A percentile compares a stretch with the other conserved stretches of the same genome.
Evolutionary conservation across 2,888 invertebrate species (phyloP).

Genomic region (Hirtodrosophila duncani): DNA sequence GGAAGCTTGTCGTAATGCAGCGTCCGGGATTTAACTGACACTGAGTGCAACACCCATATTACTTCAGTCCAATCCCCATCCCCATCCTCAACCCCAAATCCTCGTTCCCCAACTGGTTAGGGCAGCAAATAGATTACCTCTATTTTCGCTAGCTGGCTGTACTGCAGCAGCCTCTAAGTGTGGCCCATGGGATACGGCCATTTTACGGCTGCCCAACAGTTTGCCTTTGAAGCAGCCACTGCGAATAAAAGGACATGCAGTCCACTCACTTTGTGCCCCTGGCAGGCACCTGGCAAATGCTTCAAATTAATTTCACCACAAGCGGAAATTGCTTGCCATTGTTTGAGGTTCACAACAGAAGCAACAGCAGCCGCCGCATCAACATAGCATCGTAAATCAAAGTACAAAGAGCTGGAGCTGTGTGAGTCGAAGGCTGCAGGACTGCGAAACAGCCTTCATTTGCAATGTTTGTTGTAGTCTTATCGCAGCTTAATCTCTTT

Average conservation of each 20-base stretch:
- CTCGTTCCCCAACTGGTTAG: constrained; percentile 28
- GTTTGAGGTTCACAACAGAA: constrained; percentile 33
- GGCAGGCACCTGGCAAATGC: constrained; percentile 42
- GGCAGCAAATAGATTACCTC: constrained; percentile 63
- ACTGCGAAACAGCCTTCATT: constrained; percentile 14
- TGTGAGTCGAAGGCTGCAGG: neutral
- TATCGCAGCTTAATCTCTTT: constrained; percentile 70
- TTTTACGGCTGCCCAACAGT: constrained; percentile 59
- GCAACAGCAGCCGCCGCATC: too few species aligned
- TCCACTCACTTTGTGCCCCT: constrained; percentile 23
- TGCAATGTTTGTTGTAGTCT: constrained; percentile 36
- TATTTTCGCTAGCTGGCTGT: constrained; percentile 30
- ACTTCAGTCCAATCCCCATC: constrained; percentile 10
- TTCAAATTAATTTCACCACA: constrained; percentile 66
- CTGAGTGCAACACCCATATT: constrained; percentile 49
- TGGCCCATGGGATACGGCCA: constrained; percentile 64
- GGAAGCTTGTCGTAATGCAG: constrained; percentile 54
- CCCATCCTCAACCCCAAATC: neutral
- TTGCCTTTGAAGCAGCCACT: constrained; percentile 40
- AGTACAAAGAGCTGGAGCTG: constrained; percentile 28
- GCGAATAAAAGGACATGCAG: constrained; percentile 4
- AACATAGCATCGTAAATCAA: constrained; percentile 64
- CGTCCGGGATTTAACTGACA: constrained; percentile 65
- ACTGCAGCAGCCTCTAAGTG: constrained; percentile 19
- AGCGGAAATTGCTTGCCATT: constrained; percentile 52